Percentiles rank a stretch among this genome's conserved stretches.
phyloP scores from a whole-genome alignment of 2,113 vertebrate genomes.

The Brienomyrus brachyistius region DNA sequence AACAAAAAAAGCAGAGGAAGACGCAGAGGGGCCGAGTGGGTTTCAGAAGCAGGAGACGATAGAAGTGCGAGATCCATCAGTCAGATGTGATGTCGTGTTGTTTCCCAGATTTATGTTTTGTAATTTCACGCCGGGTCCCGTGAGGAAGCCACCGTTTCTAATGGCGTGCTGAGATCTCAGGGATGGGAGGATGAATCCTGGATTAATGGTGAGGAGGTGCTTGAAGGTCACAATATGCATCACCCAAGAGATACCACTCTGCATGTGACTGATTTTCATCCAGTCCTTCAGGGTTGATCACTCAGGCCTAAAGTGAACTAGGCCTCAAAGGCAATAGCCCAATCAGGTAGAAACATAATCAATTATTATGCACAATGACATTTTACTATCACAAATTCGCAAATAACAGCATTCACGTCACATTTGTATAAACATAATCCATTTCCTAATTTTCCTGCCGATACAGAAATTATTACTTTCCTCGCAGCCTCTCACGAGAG shows the following conservation, averaged over 20 bases:
- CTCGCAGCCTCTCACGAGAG: background rate
- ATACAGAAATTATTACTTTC: background rate
- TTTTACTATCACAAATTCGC: background rate
- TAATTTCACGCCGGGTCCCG: slow-evolving; percentile 11
- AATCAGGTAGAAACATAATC: background rate
- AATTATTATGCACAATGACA: background rate
- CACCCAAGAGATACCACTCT: background rate
- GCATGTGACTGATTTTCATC: background rate
- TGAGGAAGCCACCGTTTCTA: background rate
- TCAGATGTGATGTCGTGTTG: slow-evolving; percentile 38
- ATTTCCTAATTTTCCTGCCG: background rate
- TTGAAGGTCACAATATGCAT: slow-evolving; percentile 27
- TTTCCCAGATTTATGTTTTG: slow-evolving; percentile 20
- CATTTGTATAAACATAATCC: background rate
- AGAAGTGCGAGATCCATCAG: slow-evolving; percentile 22
- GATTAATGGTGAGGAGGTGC: background rate
- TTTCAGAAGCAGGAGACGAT: background rate
- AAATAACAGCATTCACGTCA: background rate
- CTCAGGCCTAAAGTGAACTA: background rate
- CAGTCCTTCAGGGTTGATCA: background rate
- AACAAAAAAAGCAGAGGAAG: background rate
- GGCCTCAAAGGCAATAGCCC: background rate
- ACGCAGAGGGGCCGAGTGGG: background rate
- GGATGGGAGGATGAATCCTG: slow-evolving; percentile 16
- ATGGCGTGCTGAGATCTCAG: slow-evolving; percentile 22